phyloP scores from a whole-genome alignment of 1,140 invertebrate species.

The Pantala flavescens region DNA sequence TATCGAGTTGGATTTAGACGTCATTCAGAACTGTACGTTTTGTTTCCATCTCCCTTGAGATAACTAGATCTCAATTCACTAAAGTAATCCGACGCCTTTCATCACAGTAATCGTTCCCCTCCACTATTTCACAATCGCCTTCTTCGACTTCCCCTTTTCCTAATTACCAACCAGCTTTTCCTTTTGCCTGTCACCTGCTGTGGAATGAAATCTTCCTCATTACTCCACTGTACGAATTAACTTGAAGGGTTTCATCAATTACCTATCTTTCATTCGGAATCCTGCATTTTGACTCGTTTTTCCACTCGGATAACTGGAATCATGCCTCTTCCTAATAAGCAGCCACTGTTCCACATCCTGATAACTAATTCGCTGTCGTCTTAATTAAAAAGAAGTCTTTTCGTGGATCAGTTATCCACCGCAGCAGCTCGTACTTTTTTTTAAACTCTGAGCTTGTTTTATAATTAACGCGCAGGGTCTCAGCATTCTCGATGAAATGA shows the following conservation, averaged over 20 bases:
- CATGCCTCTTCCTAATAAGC: not conserved
- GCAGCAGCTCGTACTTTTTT: no score
- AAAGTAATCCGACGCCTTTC: not conserved
- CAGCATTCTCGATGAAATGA: no score
- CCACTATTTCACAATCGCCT: not conserved
- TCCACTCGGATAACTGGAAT: not conserved
- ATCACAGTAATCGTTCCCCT: not conserved
- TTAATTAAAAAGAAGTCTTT: not conserved
- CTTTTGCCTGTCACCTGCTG: not conserved
- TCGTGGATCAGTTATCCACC: no score
- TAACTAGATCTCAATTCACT: not conserved
- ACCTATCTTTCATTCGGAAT: not conserved
- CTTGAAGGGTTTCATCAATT: not conserved
- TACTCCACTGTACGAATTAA: not conserved
- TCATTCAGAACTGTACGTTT: no score
- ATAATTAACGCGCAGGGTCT: no score
- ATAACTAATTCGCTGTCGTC: not conserved
- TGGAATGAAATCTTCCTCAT: constrained; percentile 2
- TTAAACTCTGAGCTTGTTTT: no score
- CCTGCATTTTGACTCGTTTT: not conserved
- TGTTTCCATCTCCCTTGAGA: no score
- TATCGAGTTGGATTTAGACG: no score
- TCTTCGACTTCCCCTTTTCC: not conserved
- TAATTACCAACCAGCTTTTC: constrained; percentile 7
- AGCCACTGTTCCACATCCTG: not conserved